Base-by-base conservation (phyloP, 2,113 vertebrate genomes). In the Cyprinodon tularosa region DNA sequence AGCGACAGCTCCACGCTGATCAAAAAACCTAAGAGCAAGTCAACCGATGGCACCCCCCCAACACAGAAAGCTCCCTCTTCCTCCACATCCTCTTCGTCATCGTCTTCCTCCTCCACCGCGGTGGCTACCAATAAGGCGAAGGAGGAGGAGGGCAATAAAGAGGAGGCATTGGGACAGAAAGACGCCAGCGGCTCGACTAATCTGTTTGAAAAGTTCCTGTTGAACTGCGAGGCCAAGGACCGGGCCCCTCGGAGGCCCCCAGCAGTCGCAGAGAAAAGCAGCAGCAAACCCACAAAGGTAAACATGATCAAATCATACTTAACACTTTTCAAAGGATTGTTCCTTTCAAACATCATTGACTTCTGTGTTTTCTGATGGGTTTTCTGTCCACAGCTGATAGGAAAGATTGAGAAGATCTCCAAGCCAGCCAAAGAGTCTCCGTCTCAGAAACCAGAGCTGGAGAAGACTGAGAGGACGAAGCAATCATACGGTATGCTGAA, bases 401-500 rank as follows among this genome's bases (percentile, higher is more conserved):
- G 95, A 63, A 98, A 95, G 85, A 92, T 94, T 76, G 89, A 92
- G 42, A 96, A 94, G 92, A 95, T 94, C 90, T 66, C 62, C 11
- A 97, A 97, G 88, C 0, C 74, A 12, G 53, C 81, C 75, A 98
- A 96, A 93, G 97, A 98, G 66, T 96, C 96, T 84, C 83, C 88
- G 12, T 94, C 84, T 60, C 96, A 94, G 88, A 97, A 88, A 59
- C 22, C 89, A 74, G 97, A 97, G 4, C 42, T 83, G 1, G 96
- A 98, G 72, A 98, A 94, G 87, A 92, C 93, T 20, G 96, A 97
- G 71, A 96, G 93, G 83, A 72, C 0, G 63, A 95, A 91, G 85
- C 96, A 92, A 62, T 69, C 93, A 50, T 96, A 96, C 72, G 94
- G 98, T 98, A 92, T 94, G 96, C 79, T 17, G 12, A 65, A 15